These are phyloP conservation scores for Lysandra bellargus DNA, from an alignment of 2,888 invertebrate species.

Conservation along the genomic window DNA sequence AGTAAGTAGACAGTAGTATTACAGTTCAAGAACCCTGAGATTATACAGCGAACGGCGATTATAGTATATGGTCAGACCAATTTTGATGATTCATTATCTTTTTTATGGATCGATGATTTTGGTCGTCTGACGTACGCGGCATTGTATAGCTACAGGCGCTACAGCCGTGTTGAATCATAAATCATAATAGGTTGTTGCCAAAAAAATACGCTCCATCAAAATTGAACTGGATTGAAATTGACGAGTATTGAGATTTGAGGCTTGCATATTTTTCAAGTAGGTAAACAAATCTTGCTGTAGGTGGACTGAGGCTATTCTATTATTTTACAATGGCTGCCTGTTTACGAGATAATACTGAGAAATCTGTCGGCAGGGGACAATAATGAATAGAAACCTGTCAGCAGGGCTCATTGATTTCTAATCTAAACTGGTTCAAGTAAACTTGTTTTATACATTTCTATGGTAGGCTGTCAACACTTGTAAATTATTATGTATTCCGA, in stretches of 20 bases:
- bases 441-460: slow-evolving; percentile 1
- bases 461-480: background rate
- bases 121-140: slow-evolving; percentile 24
- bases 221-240: background rate
- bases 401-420: slow-evolving; percentile 7
- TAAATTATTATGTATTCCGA: background rate
- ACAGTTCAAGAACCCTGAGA: slow-evolving; percentile 4
- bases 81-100: slow-evolving; percentile 27
- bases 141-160: background rate
- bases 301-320: background rate
- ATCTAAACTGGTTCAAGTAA: background rate
- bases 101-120: slow-evolving; percentile 16
- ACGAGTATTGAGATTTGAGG: background rate
- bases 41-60: background rate
- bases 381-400: background rate
- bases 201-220: background rate
- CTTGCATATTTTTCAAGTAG: background rate
- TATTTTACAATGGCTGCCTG: background rate
- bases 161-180: slow-evolving; percentile 18
- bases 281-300: background rate
- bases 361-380: background rate
- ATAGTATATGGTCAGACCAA: background rate
- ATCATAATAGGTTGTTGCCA: slow-evolving; percentile 17
- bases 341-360: background rate
- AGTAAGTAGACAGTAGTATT: background rate